These are phyloP conservation scores for Drosophila mettleri DNA, from an alignment of 2,888 invertebrate species.

Conservation along the genomic window DNA sequence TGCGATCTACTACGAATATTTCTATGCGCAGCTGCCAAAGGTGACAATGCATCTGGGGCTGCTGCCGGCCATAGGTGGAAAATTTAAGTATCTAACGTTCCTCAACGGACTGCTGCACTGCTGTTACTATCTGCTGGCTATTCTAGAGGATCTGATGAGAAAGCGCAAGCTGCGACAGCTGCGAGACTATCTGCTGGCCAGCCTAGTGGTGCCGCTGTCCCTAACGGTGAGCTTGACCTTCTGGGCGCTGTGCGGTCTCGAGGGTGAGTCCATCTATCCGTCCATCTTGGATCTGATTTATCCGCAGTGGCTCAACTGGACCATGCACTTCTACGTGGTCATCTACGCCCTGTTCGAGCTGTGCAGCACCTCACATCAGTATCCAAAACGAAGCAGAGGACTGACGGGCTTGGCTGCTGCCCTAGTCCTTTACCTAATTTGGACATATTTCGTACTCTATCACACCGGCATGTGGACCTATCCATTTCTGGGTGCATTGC, in stretches of 20 bases:
- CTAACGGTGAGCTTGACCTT: conserved; percentile 51
- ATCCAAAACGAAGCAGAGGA: conserved; percentile 31
- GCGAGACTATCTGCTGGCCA: conserved; percentile 46
- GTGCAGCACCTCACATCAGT: conserved; percentile 27
- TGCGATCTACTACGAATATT: conserved; percentile 4
- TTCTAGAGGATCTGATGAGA: conserved; percentile 27
- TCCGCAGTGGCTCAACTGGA: conserved; percentile 54
- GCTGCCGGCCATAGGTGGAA: conserved; percentile 55
- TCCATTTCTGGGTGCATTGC: conserved; percentile 43
- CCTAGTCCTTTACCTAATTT: conserved; percentile 27
- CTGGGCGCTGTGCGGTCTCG: conserved; percentile 41
- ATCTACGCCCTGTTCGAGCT: conserved; percentile 45
- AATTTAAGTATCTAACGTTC: conserved; percentile 63
- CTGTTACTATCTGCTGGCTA: conserved; percentile 44
- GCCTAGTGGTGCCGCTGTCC: conserved; percentile 14
- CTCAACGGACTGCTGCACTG: conserved; percentile 46
- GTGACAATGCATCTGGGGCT: conserved; percentile 27
- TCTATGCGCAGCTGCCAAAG: conserved; percentile 37
- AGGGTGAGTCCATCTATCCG: not conserved
- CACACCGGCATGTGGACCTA: conserved; percentile 53
- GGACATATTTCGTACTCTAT: conserved; percentile 31
- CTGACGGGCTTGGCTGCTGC: conserved; percentile 18
- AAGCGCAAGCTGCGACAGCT: conserved; percentile 10
- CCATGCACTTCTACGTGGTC: conserved; percentile 45
- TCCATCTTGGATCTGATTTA: conserved; percentile 47